phyloP scores from a whole-genome alignment of 2,113 vertebrate species.

The Entelurus aequoreus region DNA sequence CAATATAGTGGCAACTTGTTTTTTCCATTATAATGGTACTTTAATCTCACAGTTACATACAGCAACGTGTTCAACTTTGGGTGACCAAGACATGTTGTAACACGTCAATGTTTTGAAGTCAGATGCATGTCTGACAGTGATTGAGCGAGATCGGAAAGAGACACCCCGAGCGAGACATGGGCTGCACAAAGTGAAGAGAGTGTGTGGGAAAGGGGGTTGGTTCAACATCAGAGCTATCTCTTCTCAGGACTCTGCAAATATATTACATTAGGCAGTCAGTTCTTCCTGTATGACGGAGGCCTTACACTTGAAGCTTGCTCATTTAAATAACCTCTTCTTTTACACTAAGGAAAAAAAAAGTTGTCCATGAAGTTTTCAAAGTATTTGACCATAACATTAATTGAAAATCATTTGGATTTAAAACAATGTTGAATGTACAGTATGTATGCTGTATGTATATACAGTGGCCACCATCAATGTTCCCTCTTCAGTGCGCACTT shows the following conservation, averaged over 20 bases:
- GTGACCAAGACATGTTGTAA: conserved; percentile 40
- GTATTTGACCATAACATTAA: too few species aligned
- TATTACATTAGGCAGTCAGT: conserved; percentile 21
- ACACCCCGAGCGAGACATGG: conserved; percentile 22
- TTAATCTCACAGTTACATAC: not conserved
- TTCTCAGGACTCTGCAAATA: conserved; percentile 18
- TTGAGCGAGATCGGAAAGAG: conserved; percentile 50
- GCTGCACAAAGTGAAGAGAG: conserved; percentile 17
- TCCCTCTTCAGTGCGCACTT: too few species aligned
- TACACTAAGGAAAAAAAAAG: too few species aligned
- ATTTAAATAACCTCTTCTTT: not conserved
- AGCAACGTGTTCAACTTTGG: conserved; percentile 21
- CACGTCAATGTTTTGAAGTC: conserved; percentile 50
- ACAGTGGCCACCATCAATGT: too few species aligned
- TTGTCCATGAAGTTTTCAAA: too few species aligned
- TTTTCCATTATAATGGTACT: too few species aligned
- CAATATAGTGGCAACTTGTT: too few species aligned
- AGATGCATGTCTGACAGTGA: conserved; percentile 50
- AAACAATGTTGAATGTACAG: too few species aligned
- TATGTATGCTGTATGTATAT: too few species aligned
- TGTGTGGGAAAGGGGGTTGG: conserved; percentile 44
- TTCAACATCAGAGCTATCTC: conserved; percentile 56
- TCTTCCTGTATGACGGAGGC: conserved; percentile 45
- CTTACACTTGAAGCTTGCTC: conserved; percentile 22
- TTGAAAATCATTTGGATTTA: too few species aligned